phyloP scores from a whole-genome alignment of 2,888 invertebrate genomes.

The Elgonia sp. region DNA sequence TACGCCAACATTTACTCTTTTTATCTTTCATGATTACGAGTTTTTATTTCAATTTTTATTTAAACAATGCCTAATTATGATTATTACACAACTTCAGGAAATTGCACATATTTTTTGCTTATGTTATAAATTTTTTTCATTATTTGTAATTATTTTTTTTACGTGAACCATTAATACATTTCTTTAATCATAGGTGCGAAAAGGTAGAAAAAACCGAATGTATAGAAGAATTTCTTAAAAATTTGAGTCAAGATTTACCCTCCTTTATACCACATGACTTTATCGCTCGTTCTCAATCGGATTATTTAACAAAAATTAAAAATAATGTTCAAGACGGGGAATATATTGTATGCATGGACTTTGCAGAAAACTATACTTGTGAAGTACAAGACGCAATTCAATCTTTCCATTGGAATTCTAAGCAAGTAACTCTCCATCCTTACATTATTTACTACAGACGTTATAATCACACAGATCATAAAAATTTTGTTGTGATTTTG shows the following conservation, averaged over 20 bases:
- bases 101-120: not conserved
- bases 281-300: constrained; percentile 16
- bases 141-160: not conserved
- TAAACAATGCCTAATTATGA: too few relatives aligned
- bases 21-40: too few relatives aligned
- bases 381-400: constrained; percentile 58
- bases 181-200: constrained; percentile 15
- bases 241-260: too few relatives aligned
- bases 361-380: constrained; percentile 62
- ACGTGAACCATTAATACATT: constrained; percentile 1
- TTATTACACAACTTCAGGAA: too few relatives aligned
- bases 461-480: constrained; percentile 9
- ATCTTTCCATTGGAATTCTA: constrained; percentile 22
- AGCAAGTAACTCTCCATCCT: constrained; percentile 45
- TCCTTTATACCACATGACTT: constrained; percentile 11
- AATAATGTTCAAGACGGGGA: constrained; percentile 24
- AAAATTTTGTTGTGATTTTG: constrained; percentile 36
- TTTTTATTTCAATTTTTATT: too few relatives aligned
- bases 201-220: constrained; percentile 13
- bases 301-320: constrained; percentile 12
- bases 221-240: too few relatives aligned
- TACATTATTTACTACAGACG: constrained; percentile 42
- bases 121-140: too few relatives aligned
- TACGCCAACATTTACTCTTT: too few relatives aligned
- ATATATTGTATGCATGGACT: constrained; percentile 38